Base-by-base conservation (phyloP, 92 coral and sea anemone genomes). In the Ricordea florida region DNA sequence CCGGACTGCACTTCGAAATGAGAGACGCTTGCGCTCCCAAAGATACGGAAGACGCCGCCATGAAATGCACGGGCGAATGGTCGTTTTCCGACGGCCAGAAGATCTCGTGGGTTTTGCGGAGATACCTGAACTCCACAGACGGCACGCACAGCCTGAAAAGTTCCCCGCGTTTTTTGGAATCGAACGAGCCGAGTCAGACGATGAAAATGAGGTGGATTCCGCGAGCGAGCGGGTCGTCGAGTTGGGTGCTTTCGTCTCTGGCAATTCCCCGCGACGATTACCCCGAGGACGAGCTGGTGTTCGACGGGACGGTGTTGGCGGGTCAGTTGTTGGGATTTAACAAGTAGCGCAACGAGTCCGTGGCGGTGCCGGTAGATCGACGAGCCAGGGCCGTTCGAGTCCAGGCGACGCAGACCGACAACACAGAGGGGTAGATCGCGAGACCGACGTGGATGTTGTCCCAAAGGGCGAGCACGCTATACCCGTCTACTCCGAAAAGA, bases 31-130 rank as follows among this genome's bases (percentile, higher is more conserved):
- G 62, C 18, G 17, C 38, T n/a, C 0, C 3, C 15, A 13, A 1
- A 11, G 62, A 37, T 23, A 37, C 62, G 7, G 62, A 56, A 31
- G 36, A 56, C 41, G 62, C 30, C 18, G 15, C 24, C 40, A 56
- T 56, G 62, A 56, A 56, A 56, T 56, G 62, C 33, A 23, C 23
- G 4, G 62, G 62, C 2, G 62, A 56, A 13, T 56, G 62, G 62
- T 56, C 62, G 11, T 56, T 56, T 31, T 10, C 36, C 6, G 38
- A 27, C 5, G 62, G 17, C 10, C 5, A 29, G 10, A 24, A 56
- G 6, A 14, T 56, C 1, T 21, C 17, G 13, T 56, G 62, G 62
- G 30, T 29, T 15, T 6, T 56, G 41, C 62, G 62, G 2, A 21
- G 40, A 1, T 56, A 56, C 40, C 40, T 27, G 5, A 56, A 56